Conservation (phyloP, 2,797 vertebrate genomes). For the Betta splendens region DNA sequence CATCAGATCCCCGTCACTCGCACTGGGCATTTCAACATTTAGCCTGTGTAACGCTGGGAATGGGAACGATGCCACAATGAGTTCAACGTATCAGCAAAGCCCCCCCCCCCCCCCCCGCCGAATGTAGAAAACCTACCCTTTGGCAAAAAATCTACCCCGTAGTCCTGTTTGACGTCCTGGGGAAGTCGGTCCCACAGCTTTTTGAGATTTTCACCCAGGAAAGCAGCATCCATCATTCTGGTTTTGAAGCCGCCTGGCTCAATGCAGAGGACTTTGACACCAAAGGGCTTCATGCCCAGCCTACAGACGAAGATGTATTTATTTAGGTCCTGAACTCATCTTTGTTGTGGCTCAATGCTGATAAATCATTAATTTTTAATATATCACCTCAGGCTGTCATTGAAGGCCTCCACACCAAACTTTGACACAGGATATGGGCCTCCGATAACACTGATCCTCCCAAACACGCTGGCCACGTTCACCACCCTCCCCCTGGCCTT, state of each 20-base stretch:
- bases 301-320: slow-evolving; percentile 28
- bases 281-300: slow-evolving; percentile 67
- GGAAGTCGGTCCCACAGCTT: slow-evolving; percentile 74
- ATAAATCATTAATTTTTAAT: not conserved
- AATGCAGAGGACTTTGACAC: slow-evolving; percentile 81
- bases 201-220: slow-evolving; percentile 42
- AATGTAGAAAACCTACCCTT: slow-evolving; percentile 50
- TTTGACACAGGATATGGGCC: slow-evolving; percentile 80
- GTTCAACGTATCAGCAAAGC: not conserved
- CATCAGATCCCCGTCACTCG: slow-evolving; percentile 75
- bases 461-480: slow-evolving; percentile 81
- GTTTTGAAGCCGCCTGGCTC: slow-evolving; percentile 85
- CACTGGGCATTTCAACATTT: slow-evolving; percentile 39
- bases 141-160: slow-evolving; percentile 64
- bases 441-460: slow-evolving; percentile 69
- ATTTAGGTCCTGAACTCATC: not conserved
- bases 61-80: not conserved
- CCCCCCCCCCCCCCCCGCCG: no score
- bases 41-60: slow-evolving; percentile 31
- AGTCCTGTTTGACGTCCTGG: slow-evolving; percentile 75
- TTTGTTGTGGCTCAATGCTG: not conserved
- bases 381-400: slow-evolving; percentile 79
- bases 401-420: slow-evolving; percentile 81
- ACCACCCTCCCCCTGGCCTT: slow-evolving; percentile 81
- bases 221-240: slow-evolving; percentile 52